Percentiles rank a stretch among this genome's conserved stretches.
These are phyloP conservation scores for Tipula confusa DNA, from an alignment of 2,888 invertebrate genomes.

Conservation along the genomic window DNA sequence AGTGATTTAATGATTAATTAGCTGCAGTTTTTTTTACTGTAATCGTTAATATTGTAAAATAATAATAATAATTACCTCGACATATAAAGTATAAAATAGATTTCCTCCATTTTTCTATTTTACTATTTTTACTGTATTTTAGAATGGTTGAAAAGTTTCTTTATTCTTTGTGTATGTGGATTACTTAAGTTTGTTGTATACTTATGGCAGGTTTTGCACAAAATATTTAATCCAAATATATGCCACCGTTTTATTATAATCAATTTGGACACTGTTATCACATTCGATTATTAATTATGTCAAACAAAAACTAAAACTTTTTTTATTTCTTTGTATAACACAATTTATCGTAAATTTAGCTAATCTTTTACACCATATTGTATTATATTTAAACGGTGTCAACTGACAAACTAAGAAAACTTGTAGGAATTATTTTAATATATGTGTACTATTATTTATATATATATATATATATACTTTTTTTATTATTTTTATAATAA, in stretches of 20 bases:
- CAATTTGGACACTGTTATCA: not conserved
- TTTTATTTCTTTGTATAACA: not conserved
- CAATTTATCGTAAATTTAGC: not conserved
- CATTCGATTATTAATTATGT: not conserved
- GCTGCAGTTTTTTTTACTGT: not conserved
- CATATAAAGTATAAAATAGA: slow-evolving; percentile 31
- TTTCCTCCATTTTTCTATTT: slow-evolving; percentile 27
- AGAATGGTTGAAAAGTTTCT: not conserved
- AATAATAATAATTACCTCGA: slow-evolving; percentile 16
- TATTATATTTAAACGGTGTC: slow-evolving; percentile 28
- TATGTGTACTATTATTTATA: not conserved
- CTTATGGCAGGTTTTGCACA: not conserved
- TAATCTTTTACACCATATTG: slow-evolving; percentile 25
- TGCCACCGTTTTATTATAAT: too few relatives aligned
- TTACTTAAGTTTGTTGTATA: not conserved
- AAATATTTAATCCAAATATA: not conserved
- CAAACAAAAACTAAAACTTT: not conserved
- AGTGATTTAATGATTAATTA: not conserved
- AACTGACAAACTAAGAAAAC: slow-evolving; percentile 21
- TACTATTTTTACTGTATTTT: not conserved
- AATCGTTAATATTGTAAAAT: not conserved
- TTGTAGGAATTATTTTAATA: not conserved
- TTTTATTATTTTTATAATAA: not conserved
- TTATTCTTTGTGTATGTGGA: not conserved
- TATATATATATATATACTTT: too few relatives aligned